Base-by-base conservation (phyloP, 30 jellyfish, hydroid and myxozoan species). In the Haliclystus octoradiatus region DNA sequence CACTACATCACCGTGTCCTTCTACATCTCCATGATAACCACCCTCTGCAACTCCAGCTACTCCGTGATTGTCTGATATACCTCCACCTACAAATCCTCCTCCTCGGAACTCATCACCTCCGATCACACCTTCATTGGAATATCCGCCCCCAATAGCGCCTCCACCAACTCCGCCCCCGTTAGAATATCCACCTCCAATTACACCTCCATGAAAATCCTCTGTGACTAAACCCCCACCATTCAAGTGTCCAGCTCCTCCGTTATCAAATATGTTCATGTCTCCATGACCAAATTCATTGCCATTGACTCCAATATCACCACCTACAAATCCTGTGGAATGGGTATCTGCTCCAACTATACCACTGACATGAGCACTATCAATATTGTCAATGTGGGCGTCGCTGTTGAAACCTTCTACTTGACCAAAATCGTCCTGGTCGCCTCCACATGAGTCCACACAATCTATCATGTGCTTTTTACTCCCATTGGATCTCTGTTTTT, bases 1-100 rank as follows among this genome's bases (percentile, higher is more conserved):
- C 35, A 84, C 95, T 24, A 93, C 81, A 28, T 22, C 80, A 25
- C 93, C 78, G 7, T 76, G 81, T 52, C 25, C 51, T 46, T 92
- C 95, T 2, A 76, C 87, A 35, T 24, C 61, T 31, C 50, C 71
- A 46, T 23, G 31, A 33, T 33, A 32, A 14, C 52, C 64, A 28
- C 73, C 79, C 35, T 46, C 26, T 23, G 69, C 85, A 50, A 34
- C 40, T 32, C 72, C 74, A 4, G 35, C 62, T 1, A 62, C 71
- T 28, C 66, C 30, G 80, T 29, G 28, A 23, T 66, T 33, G 26
- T 66, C 69, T 67, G 7, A 12, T 13, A 64, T 65, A 62, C 71
- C 71, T 19, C 46, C 33, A 2, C 57, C 71, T 5, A 64, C 75
- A 3, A 30, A 30, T 13, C 82, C 80, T 27, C 22, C 65, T 47